Evolutionary conservation across 2,888 invertebrate genomes (phyloP).

Genomic region (Dynastes grantii): DNA sequence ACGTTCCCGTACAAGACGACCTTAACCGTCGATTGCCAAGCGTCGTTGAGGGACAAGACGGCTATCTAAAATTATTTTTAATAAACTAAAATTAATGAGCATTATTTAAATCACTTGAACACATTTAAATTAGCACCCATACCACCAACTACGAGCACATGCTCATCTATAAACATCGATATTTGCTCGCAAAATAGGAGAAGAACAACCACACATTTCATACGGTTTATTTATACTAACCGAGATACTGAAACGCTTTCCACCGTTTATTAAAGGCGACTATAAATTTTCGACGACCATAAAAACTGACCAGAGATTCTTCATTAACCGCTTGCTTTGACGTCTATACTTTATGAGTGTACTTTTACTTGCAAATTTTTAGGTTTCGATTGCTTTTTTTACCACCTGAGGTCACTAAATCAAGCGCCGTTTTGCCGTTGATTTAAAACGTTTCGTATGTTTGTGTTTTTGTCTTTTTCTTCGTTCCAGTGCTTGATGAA

Average conservation of each 20-base stretch:
- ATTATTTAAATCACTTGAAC: no score
- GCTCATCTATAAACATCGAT: neutral
- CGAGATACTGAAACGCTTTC: constrained; percentile 28
- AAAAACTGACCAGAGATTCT: constrained; percentile 57
- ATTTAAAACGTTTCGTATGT: constrained; percentile 30
- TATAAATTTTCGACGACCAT: constrained; percentile 55
- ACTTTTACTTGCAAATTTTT: constrained; percentile 53
- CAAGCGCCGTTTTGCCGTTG: constrained; percentile 10
- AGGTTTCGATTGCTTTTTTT: constrained; percentile 35
- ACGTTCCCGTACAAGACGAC: no score
- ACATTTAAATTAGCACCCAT: neutral
- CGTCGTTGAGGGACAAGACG: no score
- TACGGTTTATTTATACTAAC: constrained; percentile 18
- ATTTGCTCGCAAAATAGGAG: neutral
- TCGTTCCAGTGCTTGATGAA: neutral
- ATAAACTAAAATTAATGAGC: no score
- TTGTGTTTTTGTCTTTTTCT: constrained; percentile 13
- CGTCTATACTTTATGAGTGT: constrained; percentile 57
- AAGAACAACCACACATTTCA: neutral
- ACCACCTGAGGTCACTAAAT: constrained; percentile 36
- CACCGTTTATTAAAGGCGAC: constrained; percentile 47
- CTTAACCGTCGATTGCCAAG: no score
- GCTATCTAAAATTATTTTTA: no score
- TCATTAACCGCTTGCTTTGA: constrained; percentile 58
- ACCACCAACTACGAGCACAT: neutral